These are phyloP conservation scores for Jacana jacana DNA, from an alignment of 2,113 vertebrate species.

Conservation along the genomic window DNA sequence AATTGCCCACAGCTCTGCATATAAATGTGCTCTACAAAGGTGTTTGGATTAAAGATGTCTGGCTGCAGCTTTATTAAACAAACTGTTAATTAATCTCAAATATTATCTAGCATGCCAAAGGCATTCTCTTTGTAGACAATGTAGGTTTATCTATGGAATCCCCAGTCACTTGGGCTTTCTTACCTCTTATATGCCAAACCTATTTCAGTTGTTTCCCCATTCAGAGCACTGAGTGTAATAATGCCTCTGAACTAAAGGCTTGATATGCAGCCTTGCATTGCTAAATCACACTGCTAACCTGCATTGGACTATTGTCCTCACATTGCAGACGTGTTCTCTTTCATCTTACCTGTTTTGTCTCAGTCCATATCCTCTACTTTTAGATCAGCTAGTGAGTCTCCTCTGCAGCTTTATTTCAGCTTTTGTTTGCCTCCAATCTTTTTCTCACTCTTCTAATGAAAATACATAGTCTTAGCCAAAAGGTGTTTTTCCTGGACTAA, in stretches of 20 bases:
- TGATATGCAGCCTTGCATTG: background rate
- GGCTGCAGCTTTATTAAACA: constrained; percentile 38
- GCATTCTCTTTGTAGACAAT: background rate
- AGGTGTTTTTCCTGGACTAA: background rate
- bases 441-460: background rate
- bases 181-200: background rate
- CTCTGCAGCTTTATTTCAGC: background rate
- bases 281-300: background rate
- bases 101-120: constrained; percentile 23
- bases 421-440: background rate
- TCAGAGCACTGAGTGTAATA: background rate
- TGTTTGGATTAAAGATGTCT: constrained; percentile 53
- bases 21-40: constrained; percentile 12
- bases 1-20: constrained; percentile 15
- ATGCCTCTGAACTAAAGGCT: background rate
- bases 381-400: background rate
- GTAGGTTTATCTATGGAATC: constrained; percentile 33
- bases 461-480: background rate
- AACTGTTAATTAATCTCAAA: constrained; percentile 51
- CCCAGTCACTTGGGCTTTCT: background rate
- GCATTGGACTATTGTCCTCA: background rate
- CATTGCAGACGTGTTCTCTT: background rate
- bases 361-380: background rate
- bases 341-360: background rate
- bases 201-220: background rate